These are phyloP conservation scores for Phengaris arion DNA, from an alignment of 2,888 invertebrate genomes.

Conservation along the genomic window DNA sequence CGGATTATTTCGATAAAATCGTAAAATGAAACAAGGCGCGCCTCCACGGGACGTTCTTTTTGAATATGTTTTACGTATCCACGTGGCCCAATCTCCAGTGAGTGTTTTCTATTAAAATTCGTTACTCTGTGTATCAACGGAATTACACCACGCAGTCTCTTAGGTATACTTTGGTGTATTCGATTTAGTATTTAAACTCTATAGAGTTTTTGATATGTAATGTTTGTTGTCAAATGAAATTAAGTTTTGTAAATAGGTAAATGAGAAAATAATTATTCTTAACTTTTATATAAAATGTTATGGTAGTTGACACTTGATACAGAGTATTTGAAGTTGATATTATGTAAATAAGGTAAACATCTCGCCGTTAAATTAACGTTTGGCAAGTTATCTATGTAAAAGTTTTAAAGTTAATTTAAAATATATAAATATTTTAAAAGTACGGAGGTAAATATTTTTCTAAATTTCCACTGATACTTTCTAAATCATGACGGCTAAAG, in stretches of 20 bases:
- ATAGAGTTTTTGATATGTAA: background rate
- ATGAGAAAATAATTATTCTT: no score
- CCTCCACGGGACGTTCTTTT: slow-evolving; percentile 60
- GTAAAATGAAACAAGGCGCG: slow-evolving; percentile 77
- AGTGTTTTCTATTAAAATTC: slow-evolving; percentile 20
- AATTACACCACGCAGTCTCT: background rate
- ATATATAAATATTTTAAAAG: no score
- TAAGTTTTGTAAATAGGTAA: background rate
- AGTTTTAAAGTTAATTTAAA: no score
- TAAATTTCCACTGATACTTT: no score
- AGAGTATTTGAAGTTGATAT: no score
- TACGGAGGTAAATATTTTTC: no score
- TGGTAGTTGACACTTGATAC: no score
- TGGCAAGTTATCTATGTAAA: no score
- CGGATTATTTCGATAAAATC: slow-evolving; percentile 80
- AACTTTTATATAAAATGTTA: no score
- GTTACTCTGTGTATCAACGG: background rate
- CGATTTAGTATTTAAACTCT: background rate
- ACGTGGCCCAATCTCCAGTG: slow-evolving; percentile 26
- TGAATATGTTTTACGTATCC: slow-evolving; percentile 40
- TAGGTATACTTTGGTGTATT: background rate
- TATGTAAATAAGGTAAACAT: no score
- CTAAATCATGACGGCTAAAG: no score
- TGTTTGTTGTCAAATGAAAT: background rate
- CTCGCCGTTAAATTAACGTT: no score